Conservation (phyloP, 2,797 vertebrate species). For the Phaenicophaeus curvirostris region DNA sequence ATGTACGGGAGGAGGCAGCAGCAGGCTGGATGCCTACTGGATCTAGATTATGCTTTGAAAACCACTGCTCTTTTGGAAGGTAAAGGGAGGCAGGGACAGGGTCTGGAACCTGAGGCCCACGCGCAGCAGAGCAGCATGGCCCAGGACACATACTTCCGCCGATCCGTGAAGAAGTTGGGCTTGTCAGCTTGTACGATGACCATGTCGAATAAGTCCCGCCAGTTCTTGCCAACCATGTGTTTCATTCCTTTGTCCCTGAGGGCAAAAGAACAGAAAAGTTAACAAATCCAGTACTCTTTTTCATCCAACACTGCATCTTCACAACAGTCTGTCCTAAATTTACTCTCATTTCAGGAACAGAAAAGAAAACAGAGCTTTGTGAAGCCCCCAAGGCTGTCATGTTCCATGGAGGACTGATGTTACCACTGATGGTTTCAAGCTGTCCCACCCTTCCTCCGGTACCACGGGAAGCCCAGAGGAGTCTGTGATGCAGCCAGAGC, state of each 20-base stretch:
- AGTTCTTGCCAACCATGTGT: slow-evolving; percentile 83
- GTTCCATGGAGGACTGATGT: not conserved
- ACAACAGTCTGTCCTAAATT: not conserved
- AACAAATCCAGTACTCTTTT: not conserved
- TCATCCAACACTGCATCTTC: not conserved
- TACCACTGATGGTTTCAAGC: not conserved
- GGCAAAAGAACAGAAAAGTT: not conserved
- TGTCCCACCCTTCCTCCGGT: not conserved
- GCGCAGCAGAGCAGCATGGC: not conserved
- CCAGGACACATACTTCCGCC: slow-evolving; percentile 75
- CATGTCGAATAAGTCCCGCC: slow-evolving; percentile 82
- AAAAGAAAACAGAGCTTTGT: not conserved
- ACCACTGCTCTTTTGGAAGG: not conserved
- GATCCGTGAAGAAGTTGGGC: slow-evolving; percentile 83
- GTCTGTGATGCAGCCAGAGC: not conserved
- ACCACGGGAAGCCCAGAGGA: not conserved
- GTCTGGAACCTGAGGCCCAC: not conserved
- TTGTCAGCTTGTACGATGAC: slow-evolving; percentile 85
- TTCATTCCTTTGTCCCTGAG: slow-evolving; percentile 84
- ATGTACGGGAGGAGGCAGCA: not conserved
- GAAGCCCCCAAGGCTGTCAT: not conserved
- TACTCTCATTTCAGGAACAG: not conserved
- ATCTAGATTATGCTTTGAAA: not conserved
- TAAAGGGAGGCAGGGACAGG: not conserved
- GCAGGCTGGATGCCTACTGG: not conserved